Evolutionary conservation across 2,888 invertebrate genomes (phyloP), one percentile per base, ranked within the genome.

Genomic region (Mythimna vitellina): DNA sequence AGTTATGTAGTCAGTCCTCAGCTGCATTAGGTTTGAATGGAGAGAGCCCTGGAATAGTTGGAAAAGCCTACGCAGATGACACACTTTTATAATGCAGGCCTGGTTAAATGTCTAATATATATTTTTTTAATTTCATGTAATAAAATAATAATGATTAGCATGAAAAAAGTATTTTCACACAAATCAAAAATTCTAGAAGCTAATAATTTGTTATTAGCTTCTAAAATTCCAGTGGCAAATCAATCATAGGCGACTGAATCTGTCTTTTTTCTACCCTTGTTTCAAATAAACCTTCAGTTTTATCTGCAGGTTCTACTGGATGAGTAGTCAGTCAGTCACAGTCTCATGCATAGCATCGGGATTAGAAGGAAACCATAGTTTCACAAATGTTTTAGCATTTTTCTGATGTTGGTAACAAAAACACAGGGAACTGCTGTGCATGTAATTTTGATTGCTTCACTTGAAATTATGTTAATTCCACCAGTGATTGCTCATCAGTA

Each of bases 401-500:
- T n/a, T 38, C 38, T 38, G n/a, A 12, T n/a, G 7, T 38, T 17
- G 10, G 20, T 35, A 10, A 0, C 25, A 29, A n/a, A 62, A 6
- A 20, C 20, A 51, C 20, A 51, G n/a, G n/a, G 17, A 56, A 38
- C 12, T 49, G n/a, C 14, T 20, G 20, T 61, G 22, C 17, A 17
- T 29, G n/a, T 32, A 58, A n/a, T 57, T 35, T 10, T 35, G n/a
- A 32, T 57, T 12, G 17, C 46, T 63, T 67, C 25, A 68, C 29
- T 12, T 3, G 17, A 42, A 65, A 65, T 65, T 29, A 17, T 42
- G n/a, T 29, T 29, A 69, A 54, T 69, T 42, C 54, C 32, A 42
- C 20, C 54, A 54, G 54, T 14, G 22, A 54, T 32, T 32, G 65
- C 56, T 57, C 70, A 70, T 49, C 49, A 38, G 57, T 29, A 49